phyloP scores from a whole-genome alignment of 2,797 vertebrate genomes.

The Nannoperca australis region DNA sequence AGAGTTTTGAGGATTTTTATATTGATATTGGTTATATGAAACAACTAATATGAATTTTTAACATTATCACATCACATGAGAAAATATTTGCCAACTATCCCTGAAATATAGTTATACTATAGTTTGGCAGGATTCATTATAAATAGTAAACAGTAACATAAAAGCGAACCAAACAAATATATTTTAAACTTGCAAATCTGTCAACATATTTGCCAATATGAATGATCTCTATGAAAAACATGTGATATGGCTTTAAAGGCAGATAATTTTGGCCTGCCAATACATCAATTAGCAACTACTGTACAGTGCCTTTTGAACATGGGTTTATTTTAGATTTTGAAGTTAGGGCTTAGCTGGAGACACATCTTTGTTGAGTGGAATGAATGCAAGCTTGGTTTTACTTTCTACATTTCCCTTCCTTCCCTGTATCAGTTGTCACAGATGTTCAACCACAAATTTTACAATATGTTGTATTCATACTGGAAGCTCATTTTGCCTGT shows the following conservation, averaged over 20 bases:
- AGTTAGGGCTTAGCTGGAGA: not conserved
- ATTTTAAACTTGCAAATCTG: too few species aligned
- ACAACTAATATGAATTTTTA: too few species aligned
- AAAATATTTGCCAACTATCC: too few species aligned
- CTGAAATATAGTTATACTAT: not conserved
- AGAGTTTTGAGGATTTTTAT: too few species aligned
- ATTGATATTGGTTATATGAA: too few species aligned
- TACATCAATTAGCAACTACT: not conserved
- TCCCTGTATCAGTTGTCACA: not conserved
- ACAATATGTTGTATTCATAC: not conserved
- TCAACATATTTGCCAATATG: too few species aligned
- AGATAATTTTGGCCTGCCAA: not conserved
- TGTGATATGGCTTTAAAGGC: too few species aligned
- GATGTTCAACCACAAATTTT: not conserved
- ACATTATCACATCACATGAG: too few species aligned
- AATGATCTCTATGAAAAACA: too few species aligned
- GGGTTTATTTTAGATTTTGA: not conserved
- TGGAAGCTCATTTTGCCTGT: not conserved
- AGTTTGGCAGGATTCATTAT: not conserved
- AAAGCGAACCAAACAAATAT: too few species aligned
- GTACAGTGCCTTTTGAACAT: not conserved
- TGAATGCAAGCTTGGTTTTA: not conserved
- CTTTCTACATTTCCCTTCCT: not conserved
- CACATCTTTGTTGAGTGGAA: not conserved
- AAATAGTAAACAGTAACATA: too few species aligned